phyloP scores from a whole-genome alignment of 2,113 vertebrate genomes.

The Xenotilapia flavipinnis region DNA sequence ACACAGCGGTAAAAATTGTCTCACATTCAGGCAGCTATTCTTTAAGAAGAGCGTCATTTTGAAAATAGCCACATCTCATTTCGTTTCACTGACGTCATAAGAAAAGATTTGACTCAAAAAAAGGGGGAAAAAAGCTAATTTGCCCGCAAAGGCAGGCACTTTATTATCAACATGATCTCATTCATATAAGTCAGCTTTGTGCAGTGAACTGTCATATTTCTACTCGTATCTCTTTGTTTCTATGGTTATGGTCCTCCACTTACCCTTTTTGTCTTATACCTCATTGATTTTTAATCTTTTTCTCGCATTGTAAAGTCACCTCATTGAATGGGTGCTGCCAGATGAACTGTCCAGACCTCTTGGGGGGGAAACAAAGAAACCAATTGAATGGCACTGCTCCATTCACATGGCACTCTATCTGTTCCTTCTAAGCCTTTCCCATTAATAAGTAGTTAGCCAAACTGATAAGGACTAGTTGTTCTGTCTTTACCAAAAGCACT shows the following conservation, averaged over 20 bases:
- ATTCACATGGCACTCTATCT: conserved; percentile 24
- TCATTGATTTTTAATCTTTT: conserved; percentile 64
- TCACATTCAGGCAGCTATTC: background rate
- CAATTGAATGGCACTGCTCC: conserved; percentile 38
- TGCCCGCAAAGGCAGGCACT: background rate
- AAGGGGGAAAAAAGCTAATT: background rate
- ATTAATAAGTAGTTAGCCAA: conserved; percentile 50
- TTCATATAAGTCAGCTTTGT: conserved; percentile 49
- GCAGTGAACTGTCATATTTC: conserved; percentile 36
- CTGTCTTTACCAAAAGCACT: conserved; percentile 17
- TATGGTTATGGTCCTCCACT: conserved; percentile 42
- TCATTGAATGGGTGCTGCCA: conserved; percentile 24
- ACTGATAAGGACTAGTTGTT: conserved; percentile 45
- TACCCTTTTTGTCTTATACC: conserved; percentile 43
- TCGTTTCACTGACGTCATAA: background rate
- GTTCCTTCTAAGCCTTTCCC: conserved; percentile 11
- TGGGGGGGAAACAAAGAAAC: conserved; percentile 44
- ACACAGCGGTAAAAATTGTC: background rate
- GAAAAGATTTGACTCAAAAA: background rate
- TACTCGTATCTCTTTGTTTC: conserved; percentile 38
- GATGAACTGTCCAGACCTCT: conserved; percentile 52
- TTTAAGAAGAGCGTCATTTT: background rate
- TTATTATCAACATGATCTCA: conserved; percentile 51
- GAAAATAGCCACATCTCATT: background rate
- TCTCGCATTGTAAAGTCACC: conserved; percentile 39